Conservation (phyloP, 92 coral and sea anemone genomes). For the Porites cylindrica region DNA sequence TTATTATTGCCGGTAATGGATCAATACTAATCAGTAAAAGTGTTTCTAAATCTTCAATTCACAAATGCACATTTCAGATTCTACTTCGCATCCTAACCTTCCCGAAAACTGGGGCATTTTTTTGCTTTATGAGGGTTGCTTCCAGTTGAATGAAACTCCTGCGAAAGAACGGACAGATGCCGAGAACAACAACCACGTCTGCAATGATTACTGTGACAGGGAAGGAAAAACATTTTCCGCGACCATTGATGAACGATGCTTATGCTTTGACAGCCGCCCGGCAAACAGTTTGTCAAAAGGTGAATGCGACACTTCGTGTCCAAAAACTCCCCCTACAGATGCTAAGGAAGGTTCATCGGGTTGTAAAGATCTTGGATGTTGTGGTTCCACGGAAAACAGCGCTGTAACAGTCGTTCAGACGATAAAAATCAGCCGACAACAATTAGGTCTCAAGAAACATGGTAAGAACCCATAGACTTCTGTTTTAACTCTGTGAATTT, state of each 20-base stretch:
- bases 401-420: slow-evolving; percentile 11
- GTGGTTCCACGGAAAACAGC: neutral
- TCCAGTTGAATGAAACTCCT: slow-evolving; percentile 1
- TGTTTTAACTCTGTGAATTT: too few relatives aligned
- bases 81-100: neutral
- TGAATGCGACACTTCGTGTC: slow-evolving; percentile 10
- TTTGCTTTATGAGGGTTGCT: slow-evolving; percentile 11
- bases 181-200: slow-evolving; percentile 4
- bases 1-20: too few relatives aligned
- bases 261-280: slow-evolving; percentile 1
- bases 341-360: neutral
- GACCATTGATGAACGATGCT: slow-evolving; percentile 19
- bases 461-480: neutral
- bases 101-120: neutral
- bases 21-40: too few relatives aligned
- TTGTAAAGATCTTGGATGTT: slow-evolving; percentile 2
- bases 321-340: neutral
- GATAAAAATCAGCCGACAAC: neutral
- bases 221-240: slow-evolving; percentile 9
- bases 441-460: neutral
- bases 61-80: neutral
- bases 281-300: neutral
- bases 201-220: slow-evolving; percentile 6
- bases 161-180: neutral
- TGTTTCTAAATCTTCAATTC: neutral